Conservation (phyloP, 2,797 vertebrate genomes). For the Leptodactylus fallax region DNA sequence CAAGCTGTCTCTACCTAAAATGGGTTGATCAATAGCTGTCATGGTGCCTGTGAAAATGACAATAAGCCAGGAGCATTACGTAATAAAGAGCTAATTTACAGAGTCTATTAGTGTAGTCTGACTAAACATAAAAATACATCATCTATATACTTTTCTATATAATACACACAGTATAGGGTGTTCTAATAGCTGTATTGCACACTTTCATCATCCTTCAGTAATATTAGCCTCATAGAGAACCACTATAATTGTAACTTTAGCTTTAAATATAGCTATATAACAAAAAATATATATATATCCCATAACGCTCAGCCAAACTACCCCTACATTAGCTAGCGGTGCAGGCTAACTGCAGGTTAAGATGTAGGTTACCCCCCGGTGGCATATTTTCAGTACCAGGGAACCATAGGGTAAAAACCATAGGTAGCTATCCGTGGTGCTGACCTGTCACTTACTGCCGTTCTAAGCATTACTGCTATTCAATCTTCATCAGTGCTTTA, state of each 20-base stretch:
- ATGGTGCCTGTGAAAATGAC: conserved; percentile 10
- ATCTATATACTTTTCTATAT: background rate
- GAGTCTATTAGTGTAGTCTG: background rate
- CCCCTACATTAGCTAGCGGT: background rate
- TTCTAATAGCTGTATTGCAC: background rate
- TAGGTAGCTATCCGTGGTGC: conserved; percentile 31
- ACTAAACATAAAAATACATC: background rate
- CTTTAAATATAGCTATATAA: too few relatives aligned
- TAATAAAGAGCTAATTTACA: background rate
- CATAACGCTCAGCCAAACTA: too few relatives aligned
- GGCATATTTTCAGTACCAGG: background rate
- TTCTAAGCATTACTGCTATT: background rate
- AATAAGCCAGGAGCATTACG: conserved; percentile 5
- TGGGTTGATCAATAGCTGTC: conserved; percentile 45
- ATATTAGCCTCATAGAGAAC: background rate
- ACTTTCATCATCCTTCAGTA: background rate
- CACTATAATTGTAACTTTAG: too few relatives aligned
- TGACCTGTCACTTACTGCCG: background rate
- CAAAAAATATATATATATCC: too few relatives aligned
- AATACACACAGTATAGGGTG: background rate
- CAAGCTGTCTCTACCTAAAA: conserved; percentile 21
- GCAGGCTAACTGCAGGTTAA: too few relatives aligned
- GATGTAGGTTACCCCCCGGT: background rate
- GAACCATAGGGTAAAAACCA: background rate
- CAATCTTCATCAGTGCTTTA: background rate